Conservation (phyloP, 1,140 invertebrate species). For the Trachymyrmex septentrionalis region DNA sequence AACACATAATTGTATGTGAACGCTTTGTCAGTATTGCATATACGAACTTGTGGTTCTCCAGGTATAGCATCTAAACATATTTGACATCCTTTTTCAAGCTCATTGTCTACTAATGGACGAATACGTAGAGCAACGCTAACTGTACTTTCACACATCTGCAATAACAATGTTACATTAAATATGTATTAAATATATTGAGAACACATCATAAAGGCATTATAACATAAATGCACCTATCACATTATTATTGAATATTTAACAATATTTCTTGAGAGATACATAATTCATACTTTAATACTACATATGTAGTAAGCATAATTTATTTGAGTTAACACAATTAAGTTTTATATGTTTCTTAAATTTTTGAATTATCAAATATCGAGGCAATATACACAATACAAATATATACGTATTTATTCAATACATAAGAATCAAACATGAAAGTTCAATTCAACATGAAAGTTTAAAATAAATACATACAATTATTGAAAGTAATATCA, state of each 20-base stretch:
- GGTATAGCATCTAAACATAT: conserved; percentile 89
- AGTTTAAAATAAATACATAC: no score
- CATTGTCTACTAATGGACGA: conserved; percentile 91
- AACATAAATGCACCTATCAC: neutral
- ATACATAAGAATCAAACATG: no score
- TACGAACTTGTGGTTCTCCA: conserved; percentile 90
- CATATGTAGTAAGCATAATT: neutral
- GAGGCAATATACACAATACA: no score
- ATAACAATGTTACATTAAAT: neutral
- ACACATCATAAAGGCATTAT: neutral
- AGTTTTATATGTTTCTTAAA: no score
- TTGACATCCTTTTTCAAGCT: conserved; percentile 90
- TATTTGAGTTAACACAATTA: no score
- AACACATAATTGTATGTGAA: conserved; percentile 97
- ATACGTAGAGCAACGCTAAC: conserved; percentile 93
- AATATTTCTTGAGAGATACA: neutral
- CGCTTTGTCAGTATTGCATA: conserved; percentile 90
- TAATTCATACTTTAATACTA: neutral
- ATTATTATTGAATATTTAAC: neutral
- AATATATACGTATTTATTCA: no score
- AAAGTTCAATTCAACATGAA: no score
- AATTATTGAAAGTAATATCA: no score
- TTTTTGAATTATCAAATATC: no score
- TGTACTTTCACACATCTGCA: conserved; percentile 83
- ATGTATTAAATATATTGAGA: neutral